Base-by-base conservation (phyloP, 2,888 invertebrate species). In the Aquatica leii region DNA sequence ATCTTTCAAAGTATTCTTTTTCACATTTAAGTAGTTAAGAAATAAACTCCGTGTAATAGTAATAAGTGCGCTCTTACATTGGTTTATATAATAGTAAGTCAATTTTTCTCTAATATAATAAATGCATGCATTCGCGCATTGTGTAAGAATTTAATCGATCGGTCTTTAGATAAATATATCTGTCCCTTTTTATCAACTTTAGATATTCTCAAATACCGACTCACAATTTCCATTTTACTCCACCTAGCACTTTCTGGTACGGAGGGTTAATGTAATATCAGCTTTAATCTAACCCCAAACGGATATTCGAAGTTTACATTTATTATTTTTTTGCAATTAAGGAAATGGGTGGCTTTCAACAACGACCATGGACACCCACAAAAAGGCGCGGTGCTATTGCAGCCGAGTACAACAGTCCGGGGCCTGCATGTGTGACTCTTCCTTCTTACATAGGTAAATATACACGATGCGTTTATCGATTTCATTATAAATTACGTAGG, bases 341-440 rank as follows among this genome's bases (percentile, higher is more conserved):
- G 52, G 78, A 73, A 67, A 87, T 87, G 87, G 87, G 88, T 78
- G 93, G 92, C 75, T 87, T 92, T 77, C 89, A 91, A 74, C 95
- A 95, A 83, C 88, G 92, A 81, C 90, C 93, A 68, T 96, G 95
- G 95, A 94, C 92, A 59, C 95, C 95, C 40, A 95, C 95, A 37
- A 92, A 92, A 79, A 86, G 95, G 68, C 87, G 93, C 53, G 95
- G 95, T 35, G 93, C 93, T 15, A 95, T 96, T 65, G 92, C 93
- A 48, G 95, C 95, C 1, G 95, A 95, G 83, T 88, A 88, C 71
- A 85, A 87, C 58, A 93, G 93, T 76, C 95, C 95, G 15, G 95
- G 95, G 60, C 95, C 95, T 24, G 95, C 95, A 15, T 91, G 92
- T 68, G 93, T 95, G 3, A 86, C 90, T 59, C 82, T 95, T 70